phyloP scores from a whole-genome alignment of 1,140 invertebrate species.

The Pararge aegeria region DNA sequence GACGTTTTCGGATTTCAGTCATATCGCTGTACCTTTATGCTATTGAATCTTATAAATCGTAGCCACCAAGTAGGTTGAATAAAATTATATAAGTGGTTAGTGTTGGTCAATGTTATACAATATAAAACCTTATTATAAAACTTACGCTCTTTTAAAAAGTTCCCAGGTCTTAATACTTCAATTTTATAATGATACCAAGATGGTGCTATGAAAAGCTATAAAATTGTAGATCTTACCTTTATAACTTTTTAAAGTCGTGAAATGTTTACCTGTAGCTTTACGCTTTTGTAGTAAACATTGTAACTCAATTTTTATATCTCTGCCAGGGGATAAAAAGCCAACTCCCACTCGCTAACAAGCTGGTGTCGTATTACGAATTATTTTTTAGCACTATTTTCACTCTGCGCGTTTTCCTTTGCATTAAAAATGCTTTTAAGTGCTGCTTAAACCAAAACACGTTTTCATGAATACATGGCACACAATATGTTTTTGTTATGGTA shows the following conservation, averaged over 20 bases:
- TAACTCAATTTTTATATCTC: background rate
- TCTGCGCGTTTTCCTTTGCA: background rate
- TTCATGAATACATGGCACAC: too few relatives aligned
- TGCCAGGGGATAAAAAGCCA: background rate
- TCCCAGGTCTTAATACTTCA: background rate
- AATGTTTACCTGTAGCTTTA: slow-evolving; percentile 5
- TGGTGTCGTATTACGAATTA: background rate
- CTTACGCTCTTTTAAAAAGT: slow-evolving; percentile 1
- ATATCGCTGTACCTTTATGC: too few relatives aligned
- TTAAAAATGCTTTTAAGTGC: too few relatives aligned
- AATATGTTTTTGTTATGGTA: too few relatives aligned
- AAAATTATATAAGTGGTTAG: too few relatives aligned
- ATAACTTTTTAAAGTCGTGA: slow-evolving; percentile 17
- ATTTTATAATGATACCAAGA: slow-evolving; percentile 1
- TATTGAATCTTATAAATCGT: too few relatives aligned
- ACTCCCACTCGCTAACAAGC: slow-evolving; percentile 1
- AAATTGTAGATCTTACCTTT: slow-evolving; percentile 7
- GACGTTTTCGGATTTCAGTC: too few relatives aligned
- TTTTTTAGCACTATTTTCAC: background rate
- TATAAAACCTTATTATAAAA: background rate
- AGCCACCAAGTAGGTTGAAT: too few relatives aligned
- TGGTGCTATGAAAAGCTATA: slow-evolving; percentile 5
- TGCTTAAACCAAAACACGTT: too few relatives aligned
- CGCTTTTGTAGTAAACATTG: background rate
- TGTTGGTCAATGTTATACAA: background rate